Conservation (phyloP, 2,888 invertebrate genomes). For the Altica lythri region DNA sequence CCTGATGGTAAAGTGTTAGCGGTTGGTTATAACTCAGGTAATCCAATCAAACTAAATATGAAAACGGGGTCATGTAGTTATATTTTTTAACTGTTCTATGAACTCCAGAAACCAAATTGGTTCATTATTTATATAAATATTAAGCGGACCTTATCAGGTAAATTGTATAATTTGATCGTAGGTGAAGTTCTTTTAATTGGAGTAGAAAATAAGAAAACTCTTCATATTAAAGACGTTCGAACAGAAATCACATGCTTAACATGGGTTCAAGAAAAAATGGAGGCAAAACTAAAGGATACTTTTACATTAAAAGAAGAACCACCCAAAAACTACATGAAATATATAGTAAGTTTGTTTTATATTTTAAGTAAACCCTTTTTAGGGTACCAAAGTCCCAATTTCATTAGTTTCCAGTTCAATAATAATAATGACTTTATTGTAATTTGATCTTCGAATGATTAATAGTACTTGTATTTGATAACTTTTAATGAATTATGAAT, state of each 20-base stretch:
- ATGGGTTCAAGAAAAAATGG: slow-evolving; percentile 63
- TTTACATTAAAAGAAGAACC: slow-evolving; percentile 42
- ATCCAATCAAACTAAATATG: neutral
- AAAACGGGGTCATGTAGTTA: no score
- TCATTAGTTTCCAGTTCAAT: no score
- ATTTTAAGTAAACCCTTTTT: no score
- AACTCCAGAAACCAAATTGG: no score
- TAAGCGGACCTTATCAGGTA: no score
- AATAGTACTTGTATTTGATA: neutral
- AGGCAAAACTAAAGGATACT: slow-evolving; percentile 38
- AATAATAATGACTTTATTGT: no score
- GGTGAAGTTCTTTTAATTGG: slow-evolving; percentile 76
- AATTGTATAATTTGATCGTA: slow-evolving; percentile 47
- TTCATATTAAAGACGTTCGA: slow-evolving; percentile 68
- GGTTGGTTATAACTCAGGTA: slow-evolving; percentile 71
- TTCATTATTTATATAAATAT: no score
- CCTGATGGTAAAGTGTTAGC: slow-evolving; percentile 91
- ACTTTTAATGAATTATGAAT: no score
- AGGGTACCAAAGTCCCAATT: no score
- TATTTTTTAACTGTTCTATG: no score
- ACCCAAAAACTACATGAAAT: slow-evolving; percentile 47
- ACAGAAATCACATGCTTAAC: slow-evolving; percentile 73
- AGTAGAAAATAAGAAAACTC: slow-evolving; percentile 82
- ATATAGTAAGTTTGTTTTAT: slow-evolving; percentile 45
- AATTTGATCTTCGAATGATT: no score